Percentiles rank a stretch among this genome's conserved stretches.
Evolutionary conservation across 1,140 invertebrate species (phyloP).

Genomic region (Achatina immaculata): DNA sequence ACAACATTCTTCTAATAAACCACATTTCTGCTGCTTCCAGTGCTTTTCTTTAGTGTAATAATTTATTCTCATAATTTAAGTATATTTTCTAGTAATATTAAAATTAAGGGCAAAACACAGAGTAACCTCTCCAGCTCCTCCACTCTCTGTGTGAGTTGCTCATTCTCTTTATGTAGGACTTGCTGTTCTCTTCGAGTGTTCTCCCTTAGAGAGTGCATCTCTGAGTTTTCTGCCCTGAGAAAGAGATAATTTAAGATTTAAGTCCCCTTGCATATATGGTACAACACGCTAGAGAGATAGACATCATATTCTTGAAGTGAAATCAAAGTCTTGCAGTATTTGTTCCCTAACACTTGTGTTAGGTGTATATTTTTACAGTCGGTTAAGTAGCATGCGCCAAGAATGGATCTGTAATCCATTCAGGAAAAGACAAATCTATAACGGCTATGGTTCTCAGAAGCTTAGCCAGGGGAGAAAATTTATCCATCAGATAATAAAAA

Average conservation of each 20-base stretch:
- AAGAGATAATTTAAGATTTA: not conserved
- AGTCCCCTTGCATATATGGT: not conserved
- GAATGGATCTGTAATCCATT: too few species aligned
- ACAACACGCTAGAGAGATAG: not conserved
- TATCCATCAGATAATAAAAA: not conserved
- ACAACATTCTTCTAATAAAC: too few species aligned
- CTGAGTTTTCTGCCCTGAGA: slow-evolving; percentile 82
- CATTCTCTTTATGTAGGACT: slow-evolving; percentile 89
- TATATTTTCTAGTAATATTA: too few species aligned
- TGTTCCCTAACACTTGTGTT: too few species aligned
- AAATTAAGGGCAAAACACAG: too few species aligned
- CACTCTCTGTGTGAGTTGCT: slow-evolving; percentile 85
- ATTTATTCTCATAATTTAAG: too few species aligned
- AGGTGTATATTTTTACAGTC: not conserved
- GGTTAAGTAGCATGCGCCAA: not conserved
- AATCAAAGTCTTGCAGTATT: not conserved
- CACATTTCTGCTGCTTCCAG: not conserved
- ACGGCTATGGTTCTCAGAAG: too few species aligned
- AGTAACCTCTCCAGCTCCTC: slow-evolving; percentile 76
- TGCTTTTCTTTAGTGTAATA: not conserved
- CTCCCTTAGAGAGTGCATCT: slow-evolving; percentile 85
- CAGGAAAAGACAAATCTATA: too few species aligned
- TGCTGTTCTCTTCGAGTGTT: slow-evolving; percentile 89
- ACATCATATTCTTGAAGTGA: not conserved
- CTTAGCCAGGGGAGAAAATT: too few species aligned